A percentile compares a stretch with the other conserved stretches of the same genome.
Evolutionary conservation across 2,888 invertebrate species (phyloP).

Genomic region (Adineta ricciae): DNA sequence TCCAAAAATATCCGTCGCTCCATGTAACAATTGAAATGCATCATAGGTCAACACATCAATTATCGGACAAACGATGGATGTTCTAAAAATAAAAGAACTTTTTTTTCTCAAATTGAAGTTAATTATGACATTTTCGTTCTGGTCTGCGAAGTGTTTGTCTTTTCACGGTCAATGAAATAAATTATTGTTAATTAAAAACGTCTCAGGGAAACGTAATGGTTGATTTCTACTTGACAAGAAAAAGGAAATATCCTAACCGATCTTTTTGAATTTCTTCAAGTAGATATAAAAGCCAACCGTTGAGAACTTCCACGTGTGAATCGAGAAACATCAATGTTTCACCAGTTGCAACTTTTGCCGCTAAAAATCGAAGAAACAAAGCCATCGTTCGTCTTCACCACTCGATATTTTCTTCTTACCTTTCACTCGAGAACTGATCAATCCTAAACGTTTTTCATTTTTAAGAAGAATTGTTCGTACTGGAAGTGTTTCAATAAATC

Average conservation of each 20-base stretch:
- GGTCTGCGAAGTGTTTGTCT: too few species aligned
- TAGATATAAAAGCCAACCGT: constrained; percentile 93
- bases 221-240: too few species aligned
- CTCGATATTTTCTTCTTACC: constrained; percentile 47
- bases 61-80: constrained; percentile 89
- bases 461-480: constrained; percentile 74
- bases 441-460: constrained; percentile 80
- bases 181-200: too few species aligned
- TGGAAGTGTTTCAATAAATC: constrained; percentile 73
- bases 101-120: too few species aligned
- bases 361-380: background rate
- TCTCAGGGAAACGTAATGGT: too few species aligned
- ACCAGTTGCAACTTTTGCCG: constrained; percentile 54
- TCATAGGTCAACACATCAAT: constrained; percentile 73
- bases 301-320: constrained; percentile 93
- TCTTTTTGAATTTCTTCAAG: constrained; percentile 80
- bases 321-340: constrained; percentile 88
- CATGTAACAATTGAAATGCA: constrained; percentile 18
- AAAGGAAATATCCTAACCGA: constrained; percentile 42
- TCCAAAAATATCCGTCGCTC: constrained; percentile 16
- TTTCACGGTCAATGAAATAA: too few species aligned
- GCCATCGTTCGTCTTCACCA: too few species aligned
- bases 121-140: too few species aligned
- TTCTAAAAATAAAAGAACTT: constrained; percentile 49
- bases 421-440: constrained; percentile 83